Conservation (phyloP, 2,888 invertebrate genomes). For the Synanthedon tipuliformis region DNA sequence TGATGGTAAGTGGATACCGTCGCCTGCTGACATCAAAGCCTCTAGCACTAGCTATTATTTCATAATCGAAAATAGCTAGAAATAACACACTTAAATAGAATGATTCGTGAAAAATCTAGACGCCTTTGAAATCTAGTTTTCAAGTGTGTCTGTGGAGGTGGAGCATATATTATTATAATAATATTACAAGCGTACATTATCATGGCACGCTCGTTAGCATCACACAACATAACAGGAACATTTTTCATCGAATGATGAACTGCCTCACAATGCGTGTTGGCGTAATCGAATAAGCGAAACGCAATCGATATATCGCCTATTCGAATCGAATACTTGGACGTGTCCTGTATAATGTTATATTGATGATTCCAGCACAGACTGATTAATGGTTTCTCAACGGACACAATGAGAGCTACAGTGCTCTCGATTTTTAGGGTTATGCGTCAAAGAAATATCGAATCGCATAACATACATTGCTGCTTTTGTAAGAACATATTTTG, state of each 20-base stretch:
- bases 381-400: constrained; percentile 61
- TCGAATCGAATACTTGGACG: constrained; percentile 63
- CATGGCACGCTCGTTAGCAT: constrained; percentile 9
- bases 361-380: constrained; percentile 66
- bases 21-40: too few relatives aligned
- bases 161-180: neutral
- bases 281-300: constrained; percentile 63
- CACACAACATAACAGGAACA: constrained; percentile 36
- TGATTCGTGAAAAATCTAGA: too few relatives aligned
- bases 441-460: constrained; percentile 3
- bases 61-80: too few relatives aligned
- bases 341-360: constrained; percentile 62
- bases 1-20: too few relatives aligned
- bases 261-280: constrained; percentile 41
- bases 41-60: too few relatives aligned
- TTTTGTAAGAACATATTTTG: neutral
- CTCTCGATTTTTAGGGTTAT: constrained; percentile 30
- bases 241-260: constrained; percentile 52
- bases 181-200: constrained; percentile 7
- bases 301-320: constrained; percentile 59
- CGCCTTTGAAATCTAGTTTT: too few relatives aligned
- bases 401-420: constrained; percentile 49
- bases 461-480: constrained; percentile 20
- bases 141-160: too few relatives aligned
- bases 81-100: too few relatives aligned